Conservation (phyloP, 2,888 invertebrate species). For the Xestobium rufovillosum region DNA sequence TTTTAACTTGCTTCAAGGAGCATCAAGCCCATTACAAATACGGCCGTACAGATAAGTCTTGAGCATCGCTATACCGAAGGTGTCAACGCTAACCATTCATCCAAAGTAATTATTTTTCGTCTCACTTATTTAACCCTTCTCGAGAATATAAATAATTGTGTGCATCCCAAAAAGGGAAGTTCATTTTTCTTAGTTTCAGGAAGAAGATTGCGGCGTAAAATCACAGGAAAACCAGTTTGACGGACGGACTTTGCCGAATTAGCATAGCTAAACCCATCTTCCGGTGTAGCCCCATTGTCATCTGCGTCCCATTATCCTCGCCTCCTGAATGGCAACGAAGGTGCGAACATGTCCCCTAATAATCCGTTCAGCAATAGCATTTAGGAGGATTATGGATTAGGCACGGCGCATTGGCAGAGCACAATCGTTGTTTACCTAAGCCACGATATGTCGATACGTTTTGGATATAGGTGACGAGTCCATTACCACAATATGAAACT, state of each 20-base stretch:
- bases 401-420: conserved; percentile 36
- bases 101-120: no score
- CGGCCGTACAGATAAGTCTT: no score
- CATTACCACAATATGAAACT: conserved; percentile 31
- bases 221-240: conserved; percentile 14
- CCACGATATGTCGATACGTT: conserved; percentile 36
- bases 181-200: no score
- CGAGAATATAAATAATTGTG: no score
- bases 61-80: no score
- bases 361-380: conserved; percentile 37
- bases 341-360: conserved; percentile 38
- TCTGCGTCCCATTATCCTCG: conserved; percentile 29
- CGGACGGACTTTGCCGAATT: conserved; percentile 27
- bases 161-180: no score
- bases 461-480: conserved; percentile 31
- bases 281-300: conserved; percentile 34
- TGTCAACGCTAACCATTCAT: no score
- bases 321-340: conserved; percentile 30
- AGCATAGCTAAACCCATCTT: conserved; percentile 34
- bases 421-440: conserved; percentile 43
- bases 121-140: no score
- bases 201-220: no score
- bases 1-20: no score
- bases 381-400: conserved; percentile 40
- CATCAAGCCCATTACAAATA: no score